Base-by-base conservation (phyloP, 2,113 vertebrate genomes). In the Dicerorhinus sumatrensis region DNA sequence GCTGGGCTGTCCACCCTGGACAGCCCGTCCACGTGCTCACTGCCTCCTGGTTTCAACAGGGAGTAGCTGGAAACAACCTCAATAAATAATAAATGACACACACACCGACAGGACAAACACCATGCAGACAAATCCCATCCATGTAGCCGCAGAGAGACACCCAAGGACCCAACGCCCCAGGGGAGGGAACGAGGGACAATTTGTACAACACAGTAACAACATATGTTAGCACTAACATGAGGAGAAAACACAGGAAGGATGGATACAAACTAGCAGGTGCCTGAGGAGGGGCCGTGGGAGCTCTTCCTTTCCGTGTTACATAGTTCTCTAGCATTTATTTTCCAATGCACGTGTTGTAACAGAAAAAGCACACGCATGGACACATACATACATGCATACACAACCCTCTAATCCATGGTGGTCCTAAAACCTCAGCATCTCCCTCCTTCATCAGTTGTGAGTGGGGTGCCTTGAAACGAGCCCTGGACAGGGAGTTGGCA, bases 251-350 rank as follows among this genome's bases (percentile, higher is more conserved):
- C 0, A 5, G 10, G 8, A n/a, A 31, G 62, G 48, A 9, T 0
- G 39, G 48, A 31, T 3, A 0, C 79, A 33, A 39, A 36, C 17
- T 2, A 13, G 11, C 2, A 16, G 29, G 6, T 2, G 20, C 62
- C 73, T 5, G 8, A 46, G 39, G n/a, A 29, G 13, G 13, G n/a
- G n/a, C 21, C 5, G 5, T 0, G 0, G 21, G 29, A 31, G 16
- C 31, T 0, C 11, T 5, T 20, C 17, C 54, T 16, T 21, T 8
- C 1, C 0, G 0, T 31, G 16, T 21, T 6, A 13, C 10, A 9
- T 6, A 46, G 11, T 20, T 54, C 69, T 31, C 3, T 6, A 20
- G 3, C n/a, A 6, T 31, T 60, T 12, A 39, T 20, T 31, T 77
- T 13, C 60, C 42, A 17, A 23, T 5, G 2, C 1, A 8, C 20